These are phyloP conservation scores for Beris morrisii DNA, from an alignment of 2,888 invertebrate species.

Conservation along the genomic window DNA sequence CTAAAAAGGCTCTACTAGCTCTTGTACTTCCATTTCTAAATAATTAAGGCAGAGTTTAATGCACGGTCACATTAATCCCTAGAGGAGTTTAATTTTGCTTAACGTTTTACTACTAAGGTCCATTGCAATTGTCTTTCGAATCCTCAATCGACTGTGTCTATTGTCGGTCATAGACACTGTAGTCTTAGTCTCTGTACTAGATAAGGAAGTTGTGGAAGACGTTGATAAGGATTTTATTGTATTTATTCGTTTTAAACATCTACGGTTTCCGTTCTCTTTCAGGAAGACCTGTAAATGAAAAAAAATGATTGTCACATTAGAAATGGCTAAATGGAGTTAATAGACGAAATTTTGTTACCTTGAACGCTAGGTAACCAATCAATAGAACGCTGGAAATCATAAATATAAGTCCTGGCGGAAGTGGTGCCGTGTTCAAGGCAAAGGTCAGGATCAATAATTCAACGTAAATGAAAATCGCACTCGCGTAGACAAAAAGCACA, in stretches of 20 bases:
- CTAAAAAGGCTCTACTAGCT: constrained; percentile 15
- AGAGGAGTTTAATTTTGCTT: constrained; percentile 43
- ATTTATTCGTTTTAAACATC: background rate
- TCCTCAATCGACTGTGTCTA: constrained; percentile 33
- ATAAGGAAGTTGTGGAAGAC: background rate
- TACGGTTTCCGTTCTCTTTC: constrained; percentile 7
- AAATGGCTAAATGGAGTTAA: background rate
- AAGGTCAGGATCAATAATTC: constrained; percentile 37
- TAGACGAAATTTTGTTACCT: constrained; percentile 28
- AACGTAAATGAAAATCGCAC: constrained; percentile 37
- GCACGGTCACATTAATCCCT: constrained; percentile 34
- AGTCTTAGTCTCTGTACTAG: background rate
- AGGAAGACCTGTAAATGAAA: constrained; percentile 36
- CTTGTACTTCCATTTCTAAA: constrained; percentile 18
- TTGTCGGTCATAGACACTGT: no score
- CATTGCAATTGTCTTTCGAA: constrained; percentile 31
- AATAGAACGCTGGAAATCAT: constrained; percentile 37
- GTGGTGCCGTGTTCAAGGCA: constrained; percentile 36
- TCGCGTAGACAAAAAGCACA: constrained; percentile 35
- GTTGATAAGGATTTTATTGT: background rate
- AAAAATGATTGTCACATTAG: background rate
- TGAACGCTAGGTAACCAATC: constrained; percentile 38
- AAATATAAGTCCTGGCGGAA: constrained; percentile 40
- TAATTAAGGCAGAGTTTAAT: background rate
- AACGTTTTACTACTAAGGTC: constrained; percentile 38